Base-by-base conservation (phyloP, 2,797 vertebrate species). In the Pangasius djambal region DNA sequence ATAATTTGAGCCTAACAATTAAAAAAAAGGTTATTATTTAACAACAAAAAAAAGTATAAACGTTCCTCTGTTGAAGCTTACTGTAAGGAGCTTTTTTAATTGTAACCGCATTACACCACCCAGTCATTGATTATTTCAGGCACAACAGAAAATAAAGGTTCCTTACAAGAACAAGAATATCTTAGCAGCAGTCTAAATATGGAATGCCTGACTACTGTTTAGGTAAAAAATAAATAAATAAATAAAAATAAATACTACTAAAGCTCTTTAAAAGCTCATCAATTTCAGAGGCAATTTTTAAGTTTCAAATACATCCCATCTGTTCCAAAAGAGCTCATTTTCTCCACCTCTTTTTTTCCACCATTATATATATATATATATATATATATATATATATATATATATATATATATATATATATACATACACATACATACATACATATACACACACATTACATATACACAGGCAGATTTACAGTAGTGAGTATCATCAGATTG, bases 401-500 rank as follows among this genome's bases (percentile, higher is more conserved):
- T 40, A 40, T 40, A 40, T 40, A 4, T 40, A 40, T 40, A 37
- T 37, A 37, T 37, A 37, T 37, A 37, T n/a, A 37, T 2, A 37
- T 3, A 37, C 2, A 37, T 2, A 37, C 37, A 37, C 37, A 37
- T 1, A 37, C 37, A 37, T 1, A 37, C 37, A 37, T 4, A 40
- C 40, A 40, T 4, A 40, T 4, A 40, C 40, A 40, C 40, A 40
- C 40, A 5, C 40, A 40, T 5, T 40, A 40, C n/a, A 69, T 6
- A 67, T 25, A 74, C 3, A 69, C 28, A 85, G 6, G 57, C 25
- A 69, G n/a, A 75, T 18, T 55, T 44, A 84, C 22, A 86, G 57
- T 59, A 50, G 77, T 44, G 55, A 25, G 31, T 78, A 88, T 89
- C 83, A 65, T 91, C 86, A 91, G 86, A 77, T 89, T 69, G 69